Base-by-base conservation (phyloP, 2,888 invertebrate species). In the Drosophila atripex region DNA sequence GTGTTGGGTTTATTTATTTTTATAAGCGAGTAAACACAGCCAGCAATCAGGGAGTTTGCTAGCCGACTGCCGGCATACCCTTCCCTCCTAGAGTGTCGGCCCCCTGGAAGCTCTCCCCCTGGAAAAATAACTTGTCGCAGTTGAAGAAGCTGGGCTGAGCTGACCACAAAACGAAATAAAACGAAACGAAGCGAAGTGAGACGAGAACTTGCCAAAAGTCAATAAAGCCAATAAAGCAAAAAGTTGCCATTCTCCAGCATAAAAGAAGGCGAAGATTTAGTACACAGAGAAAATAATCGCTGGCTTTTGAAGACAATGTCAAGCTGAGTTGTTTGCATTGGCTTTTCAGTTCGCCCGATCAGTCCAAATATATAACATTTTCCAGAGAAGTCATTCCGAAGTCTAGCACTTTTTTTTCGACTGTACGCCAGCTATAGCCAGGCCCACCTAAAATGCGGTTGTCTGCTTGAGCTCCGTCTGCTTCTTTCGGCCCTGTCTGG, bases 151-250 rank as follows among this genome's bases (percentile, higher is more conserved):
- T 71, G 65, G 12, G 11, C 43, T 18, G 6, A 41, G 16, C 32
- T 32, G 35, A 60, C 66, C 21, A 18, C 49, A 14, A 68, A 68
- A 39, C 56, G 39, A 71, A 47, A 60, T 52, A 55, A 59, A 58
- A 66, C 57, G 52, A 57, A 69, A 56, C 66, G 60, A 64, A 49
- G 61, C 61, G 66, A 58, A 60, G 38, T 51, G 35, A 79, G 78
- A 68, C 54, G 66, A 86, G 83, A 86, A 83, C 79, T 79, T 72
- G 77, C 76, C 80, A 86, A 86, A 79, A 84, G 86, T 83, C 86
- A 87, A 87, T 87, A 85, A 83, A 85, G 86, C 83, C 87, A 87
- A 85, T 86, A 83, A 86, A 82, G 69, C 68, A 71, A 66, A 76
- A 73, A 71, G 73, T 49, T 65, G 70, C 47, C 64, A 74, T 47